Percentiles rank a stretch among this genome's conserved stretches.
phyloP scores from a whole-genome alignment of 2,888 invertebrate species.

The Apamea crenata region DNA sequence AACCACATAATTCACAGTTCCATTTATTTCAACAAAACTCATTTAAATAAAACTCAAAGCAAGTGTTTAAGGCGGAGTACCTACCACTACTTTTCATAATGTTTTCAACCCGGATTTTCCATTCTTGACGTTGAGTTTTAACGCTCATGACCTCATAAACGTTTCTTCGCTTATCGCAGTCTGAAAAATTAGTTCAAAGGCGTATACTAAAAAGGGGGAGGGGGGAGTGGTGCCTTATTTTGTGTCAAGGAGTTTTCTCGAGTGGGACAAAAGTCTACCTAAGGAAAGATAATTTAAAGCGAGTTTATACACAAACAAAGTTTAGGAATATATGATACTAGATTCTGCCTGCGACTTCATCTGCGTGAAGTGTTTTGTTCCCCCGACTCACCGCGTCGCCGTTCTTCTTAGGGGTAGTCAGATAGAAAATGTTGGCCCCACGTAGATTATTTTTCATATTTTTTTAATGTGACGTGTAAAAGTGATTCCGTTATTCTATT shows the following conservation, averaged over 20 bases:
- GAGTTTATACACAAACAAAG: slow-evolving; percentile 1
- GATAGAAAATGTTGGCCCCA: too few relatives aligned
- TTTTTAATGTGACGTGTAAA: too few relatives aligned
- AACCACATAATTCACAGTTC: slow-evolving; percentile 16
- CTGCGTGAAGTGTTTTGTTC: not conserved
- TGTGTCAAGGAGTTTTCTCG: slow-evolving; percentile 18
- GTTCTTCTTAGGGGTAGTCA: too few relatives aligned
- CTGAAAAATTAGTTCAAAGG: slow-evolving; percentile 74
- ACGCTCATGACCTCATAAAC: slow-evolving; percentile 58
- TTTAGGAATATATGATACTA: not conserved
- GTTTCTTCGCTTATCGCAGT: slow-evolving; percentile 57
- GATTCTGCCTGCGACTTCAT: not conserved
- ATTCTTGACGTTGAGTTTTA: slow-evolving; percentile 67
- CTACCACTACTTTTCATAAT: slow-evolving; percentile 47
- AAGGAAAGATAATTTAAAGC: slow-evolving; percentile 13
- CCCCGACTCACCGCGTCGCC: not conserved
- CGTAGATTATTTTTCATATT: too few relatives aligned
- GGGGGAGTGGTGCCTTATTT: slow-evolving; percentile 23
- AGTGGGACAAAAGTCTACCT: slow-evolving; percentile 1
- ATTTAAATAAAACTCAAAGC: slow-evolving; percentile 38
- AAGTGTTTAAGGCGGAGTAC: slow-evolving; percentile 38
- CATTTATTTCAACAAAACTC: slow-evolving; percentile 43
- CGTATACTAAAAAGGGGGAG: slow-evolving; percentile 39
- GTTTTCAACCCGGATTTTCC: slow-evolving; percentile 52
- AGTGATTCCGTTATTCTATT: too few relatives aligned